Conservation (phyloP, 2,888 invertebrate species). For the Agrotis ipsilon region DNA sequence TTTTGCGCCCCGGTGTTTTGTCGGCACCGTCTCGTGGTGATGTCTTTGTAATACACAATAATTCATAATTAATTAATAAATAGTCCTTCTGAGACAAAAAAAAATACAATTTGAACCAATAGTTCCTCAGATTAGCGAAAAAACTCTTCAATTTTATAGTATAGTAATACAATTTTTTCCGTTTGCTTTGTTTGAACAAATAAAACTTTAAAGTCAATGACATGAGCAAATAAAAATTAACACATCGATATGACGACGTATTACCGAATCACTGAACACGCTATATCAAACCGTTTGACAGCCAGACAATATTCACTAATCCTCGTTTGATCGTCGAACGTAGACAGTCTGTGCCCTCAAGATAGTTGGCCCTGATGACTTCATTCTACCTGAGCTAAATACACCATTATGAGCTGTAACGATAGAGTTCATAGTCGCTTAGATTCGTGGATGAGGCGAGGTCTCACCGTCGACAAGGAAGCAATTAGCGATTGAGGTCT, state of each 20-base stretch:
- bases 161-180: too few species aligned
- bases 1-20: too few species aligned
- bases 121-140: too few species aligned
- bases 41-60: too few species aligned
- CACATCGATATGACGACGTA: not conserved
- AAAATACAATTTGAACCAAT: too few species aligned
- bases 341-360: not conserved
- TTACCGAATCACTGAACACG: slow-evolving; percentile 9
- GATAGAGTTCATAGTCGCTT: not conserved
- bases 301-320: slow-evolving; percentile 13
- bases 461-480: not conserved
- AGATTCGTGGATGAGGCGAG: not conserved
- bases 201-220: not conserved
- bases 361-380: slow-evolving; percentile 8
- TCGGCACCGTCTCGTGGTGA: too few species aligned
- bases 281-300: slow-evolving; percentile 7
- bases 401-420: slow-evolving; percentile 2
- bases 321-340: slow-evolving; percentile 7
- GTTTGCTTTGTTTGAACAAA: not conserved
- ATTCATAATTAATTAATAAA: too few species aligned
- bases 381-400: slow-evolving; percentile 1
- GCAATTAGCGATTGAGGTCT: not conserved
- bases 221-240: slow-evolving; percentile 4
- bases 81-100: too few species aligned
- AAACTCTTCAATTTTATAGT: too few species aligned